Evolutionary conservation across 2,113 vertebrate genomes (phyloP).

Genomic region (Caranx ignobilis): DNA sequence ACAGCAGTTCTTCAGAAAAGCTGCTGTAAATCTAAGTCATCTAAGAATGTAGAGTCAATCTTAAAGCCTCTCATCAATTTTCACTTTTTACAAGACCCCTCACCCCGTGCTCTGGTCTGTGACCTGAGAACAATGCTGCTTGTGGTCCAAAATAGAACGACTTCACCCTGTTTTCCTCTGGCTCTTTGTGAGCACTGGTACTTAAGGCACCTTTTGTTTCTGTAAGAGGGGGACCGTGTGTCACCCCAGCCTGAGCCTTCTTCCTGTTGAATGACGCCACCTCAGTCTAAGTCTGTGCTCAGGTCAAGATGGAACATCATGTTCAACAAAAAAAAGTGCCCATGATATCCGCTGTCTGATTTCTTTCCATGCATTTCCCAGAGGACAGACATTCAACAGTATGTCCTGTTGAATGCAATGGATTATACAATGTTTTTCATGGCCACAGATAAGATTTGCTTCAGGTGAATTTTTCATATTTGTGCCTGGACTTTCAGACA

Average conservation of each 20-base stretch:
- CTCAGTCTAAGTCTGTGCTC: conserved; percentile 40
- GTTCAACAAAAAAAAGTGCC: conserved; percentile 19
- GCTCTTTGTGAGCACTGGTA: conserved; percentile 44
- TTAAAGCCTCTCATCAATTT: conserved; percentile 8
- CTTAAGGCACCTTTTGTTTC: conserved; percentile 53
- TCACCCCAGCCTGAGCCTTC: conserved; percentile 31
- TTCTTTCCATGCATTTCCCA: not conserved
- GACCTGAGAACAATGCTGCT: conserved; percentile 67
- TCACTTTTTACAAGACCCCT: conserved; percentile 24
- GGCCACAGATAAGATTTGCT: not conserved
- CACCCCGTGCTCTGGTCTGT: conserved; percentile 8
- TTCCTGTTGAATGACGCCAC: conserved; percentile 70
- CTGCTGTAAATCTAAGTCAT: conserved; percentile 5
- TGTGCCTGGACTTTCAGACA: conserved; percentile 2
- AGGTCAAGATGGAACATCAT: conserved; percentile 30
- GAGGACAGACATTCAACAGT: not conserved
- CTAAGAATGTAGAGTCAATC: conserved; percentile 24
- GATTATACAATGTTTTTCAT: not conserved
- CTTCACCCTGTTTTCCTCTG: conserved; percentile 41
- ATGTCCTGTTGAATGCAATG: not conserved
- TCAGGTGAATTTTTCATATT: conserved; percentile 12
- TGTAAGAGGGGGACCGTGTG: conserved; percentile 25
- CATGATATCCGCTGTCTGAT: conserved; percentile 4
- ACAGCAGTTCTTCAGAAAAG: conserved; percentile 5
- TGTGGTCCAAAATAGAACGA: conserved; percentile 65